These are phyloP conservation scores for Orbicella faveolata DNA, from an alignment of 64 coral and sea anemone species.

Conservation along the genomic window DNA sequence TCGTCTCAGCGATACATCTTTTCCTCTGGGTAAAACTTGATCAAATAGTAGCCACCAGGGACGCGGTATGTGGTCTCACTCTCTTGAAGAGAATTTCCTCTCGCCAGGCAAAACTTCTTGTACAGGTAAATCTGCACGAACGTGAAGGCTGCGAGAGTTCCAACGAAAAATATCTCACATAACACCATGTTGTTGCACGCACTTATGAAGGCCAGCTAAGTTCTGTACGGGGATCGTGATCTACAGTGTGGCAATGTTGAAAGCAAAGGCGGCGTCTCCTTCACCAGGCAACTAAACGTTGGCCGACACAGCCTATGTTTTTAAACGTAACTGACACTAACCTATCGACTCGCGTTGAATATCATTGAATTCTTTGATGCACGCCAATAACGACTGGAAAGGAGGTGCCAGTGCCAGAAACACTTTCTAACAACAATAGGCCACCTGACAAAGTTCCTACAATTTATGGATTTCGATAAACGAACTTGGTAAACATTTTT, in stretches of 20 bases:
- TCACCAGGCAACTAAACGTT: no score
- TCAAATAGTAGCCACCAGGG: slow-evolving; percentile 24
- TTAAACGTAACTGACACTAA: no score
- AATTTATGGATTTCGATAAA: neutral
- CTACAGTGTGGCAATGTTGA: neutral
- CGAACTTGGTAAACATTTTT: neutral
- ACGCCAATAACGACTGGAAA: neutral
- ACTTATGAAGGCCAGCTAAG: neutral
- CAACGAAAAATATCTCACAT: slow-evolving; percentile 29
- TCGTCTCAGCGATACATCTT: slow-evolving; percentile 16
- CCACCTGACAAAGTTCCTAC: neutral
- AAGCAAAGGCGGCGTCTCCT: no score
- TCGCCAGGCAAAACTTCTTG: slow-evolving; percentile 6
- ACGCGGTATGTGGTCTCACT: slow-evolving; percentile 16
- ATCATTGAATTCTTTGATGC: neutral
- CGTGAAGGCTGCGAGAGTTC: slow-evolving; percentile 21
- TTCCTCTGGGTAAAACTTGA: slow-evolving; percentile 17
- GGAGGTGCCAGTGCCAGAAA: neutral
- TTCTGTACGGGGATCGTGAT: neutral
- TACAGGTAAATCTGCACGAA: slow-evolving; percentile 5
- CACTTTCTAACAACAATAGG: neutral
- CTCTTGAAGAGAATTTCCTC: neutral
- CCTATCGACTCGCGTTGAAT: neutral
- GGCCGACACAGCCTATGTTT: no score
- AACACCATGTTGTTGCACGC: slow-evolving; percentile 18